Conservation (phyloP, 2,797 vertebrate genomes). For the Hoplostethus atlanticus region DNA sequence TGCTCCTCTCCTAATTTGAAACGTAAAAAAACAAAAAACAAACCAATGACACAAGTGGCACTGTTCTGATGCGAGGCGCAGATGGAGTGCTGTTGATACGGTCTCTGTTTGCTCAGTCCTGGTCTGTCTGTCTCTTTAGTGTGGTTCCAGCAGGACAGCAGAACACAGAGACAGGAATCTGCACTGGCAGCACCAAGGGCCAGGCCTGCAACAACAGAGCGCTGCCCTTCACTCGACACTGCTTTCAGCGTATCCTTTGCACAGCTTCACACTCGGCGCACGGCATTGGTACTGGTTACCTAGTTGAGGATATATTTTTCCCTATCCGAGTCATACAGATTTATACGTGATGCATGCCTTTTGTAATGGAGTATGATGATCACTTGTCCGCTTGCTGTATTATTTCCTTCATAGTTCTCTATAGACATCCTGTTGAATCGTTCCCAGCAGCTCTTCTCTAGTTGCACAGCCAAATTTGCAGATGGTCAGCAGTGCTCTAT, state of each 20-base stretch:
- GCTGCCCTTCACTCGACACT: slow-evolving; percentile 96
- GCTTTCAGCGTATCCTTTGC: slow-evolving; percentile 99
- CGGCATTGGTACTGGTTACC: background rate
- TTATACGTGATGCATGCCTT: background rate
- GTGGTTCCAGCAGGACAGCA: slow-evolving; percentile 82
- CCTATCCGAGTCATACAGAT: background rate
- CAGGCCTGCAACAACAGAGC: slow-evolving; percentile 91
- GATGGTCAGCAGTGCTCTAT: slow-evolving; percentile 98
- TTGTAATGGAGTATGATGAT: background rate
- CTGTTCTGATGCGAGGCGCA: background rate
- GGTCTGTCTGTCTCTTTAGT: slow-evolving; percentile 74
- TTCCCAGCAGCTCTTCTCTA: slow-evolving; percentile 99
- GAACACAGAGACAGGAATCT: slow-evolving; percentile 84
- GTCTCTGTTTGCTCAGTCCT: slow-evolving; percentile 34
- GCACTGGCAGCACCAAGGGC: slow-evolving; percentile 91
- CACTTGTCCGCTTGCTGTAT: background rate
- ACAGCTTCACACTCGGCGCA: background rate
- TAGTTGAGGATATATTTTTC: background rate
- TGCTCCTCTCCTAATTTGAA: slow-evolving; percentile 15
- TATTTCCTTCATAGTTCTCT: slow-evolving; percentile 81
- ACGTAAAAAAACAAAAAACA: background rate
- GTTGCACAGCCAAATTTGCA: slow-evolving; percentile 98
- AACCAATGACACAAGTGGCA: background rate
- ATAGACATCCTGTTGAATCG: slow-evolving; percentile 96
- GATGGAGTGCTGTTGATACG: slow-evolving; percentile 4